Evolutionary conservation across 2,888 invertebrate species (phyloP).

Genomic region (Rhamnusium bicolor): DNA sequence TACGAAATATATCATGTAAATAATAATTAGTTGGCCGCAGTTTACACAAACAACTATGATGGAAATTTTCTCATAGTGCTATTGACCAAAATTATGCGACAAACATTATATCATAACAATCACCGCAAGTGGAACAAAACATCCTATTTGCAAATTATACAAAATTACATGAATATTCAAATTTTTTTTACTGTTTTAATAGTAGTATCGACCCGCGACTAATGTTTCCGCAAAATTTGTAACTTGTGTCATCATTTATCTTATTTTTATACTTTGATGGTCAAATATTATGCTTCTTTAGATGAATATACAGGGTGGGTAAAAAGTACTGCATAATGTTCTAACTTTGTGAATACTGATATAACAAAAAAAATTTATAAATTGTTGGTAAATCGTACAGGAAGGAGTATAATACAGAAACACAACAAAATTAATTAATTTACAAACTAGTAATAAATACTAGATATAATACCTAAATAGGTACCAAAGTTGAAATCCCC

Average conservation of each 20-base stretch:
- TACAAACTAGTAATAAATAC: too few relatives aligned
- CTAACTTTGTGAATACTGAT: too few relatives aligned
- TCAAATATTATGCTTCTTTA: neutral
- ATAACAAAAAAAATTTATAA: too few relatives aligned
- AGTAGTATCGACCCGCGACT: slow-evolving; percentile 45
- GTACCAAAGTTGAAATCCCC: too few relatives aligned
- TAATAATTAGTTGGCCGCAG: neutral
- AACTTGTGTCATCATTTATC: slow-evolving; percentile 13
- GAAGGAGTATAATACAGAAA: too few relatives aligned
- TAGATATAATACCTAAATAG: too few relatives aligned
- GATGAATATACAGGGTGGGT: too few relatives aligned
- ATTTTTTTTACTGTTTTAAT: slow-evolving; percentile 52
- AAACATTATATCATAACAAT: slow-evolving; percentile 22
- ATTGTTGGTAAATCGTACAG: too few relatives aligned
- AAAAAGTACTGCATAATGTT: too few relatives aligned
- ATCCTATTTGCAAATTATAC: slow-evolving; percentile 47
- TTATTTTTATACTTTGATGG: slow-evolving; percentile 3
- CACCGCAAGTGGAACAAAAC: slow-evolving; percentile 45
- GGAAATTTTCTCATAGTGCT: slow-evolving; percentile 10
- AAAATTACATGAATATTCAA: slow-evolving; percentile 51
- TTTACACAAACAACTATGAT: neutral
- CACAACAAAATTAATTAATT: too few relatives aligned
- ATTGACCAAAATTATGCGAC: slow-evolving; percentile 20
- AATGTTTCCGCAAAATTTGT: slow-evolving; percentile 28
- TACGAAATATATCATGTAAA: neutral